A percentile compares a stretch with the other conserved stretches of the same genome.
Evolutionary conservation across 2,888 invertebrate species (phyloP).

Genomic region (Coecobrya sp.): DNA sequence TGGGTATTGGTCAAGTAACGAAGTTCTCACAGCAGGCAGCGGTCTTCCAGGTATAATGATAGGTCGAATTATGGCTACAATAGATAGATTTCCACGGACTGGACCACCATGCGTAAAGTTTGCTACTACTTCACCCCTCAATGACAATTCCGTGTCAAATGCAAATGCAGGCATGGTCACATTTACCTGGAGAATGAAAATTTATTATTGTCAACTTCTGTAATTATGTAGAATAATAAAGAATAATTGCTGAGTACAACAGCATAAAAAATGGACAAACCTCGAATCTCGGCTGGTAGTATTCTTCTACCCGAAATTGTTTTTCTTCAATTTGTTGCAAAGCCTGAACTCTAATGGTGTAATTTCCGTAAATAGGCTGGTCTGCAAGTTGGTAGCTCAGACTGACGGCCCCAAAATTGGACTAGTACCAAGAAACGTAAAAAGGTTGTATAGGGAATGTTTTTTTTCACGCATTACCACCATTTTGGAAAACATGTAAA

Average conservation of each 20-base stretch:
- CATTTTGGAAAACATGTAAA: constrained; percentile 55
- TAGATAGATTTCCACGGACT: constrained; percentile 95
- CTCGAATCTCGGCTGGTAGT: constrained; percentile 98
- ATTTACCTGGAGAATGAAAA: constrained; percentile 90
- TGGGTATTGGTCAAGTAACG: constrained; percentile 61
- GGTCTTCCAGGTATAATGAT: constrained; percentile 87
- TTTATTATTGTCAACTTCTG: constrained; percentile 55
- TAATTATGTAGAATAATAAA: constrained; percentile 59
- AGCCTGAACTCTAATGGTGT: constrained; percentile 96
- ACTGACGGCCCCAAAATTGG: constrained; percentile 97
- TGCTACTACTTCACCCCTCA: constrained; percentile 96
- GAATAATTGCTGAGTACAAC: constrained; percentile 29
- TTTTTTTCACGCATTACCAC: constrained; percentile 5
- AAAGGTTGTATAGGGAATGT: constrained; percentile 19
- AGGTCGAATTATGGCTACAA: constrained; percentile 93
- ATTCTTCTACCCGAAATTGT: constrained; percentile 96
- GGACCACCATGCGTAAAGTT: constrained; percentile 98
- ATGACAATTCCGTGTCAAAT: constrained; percentile 94
- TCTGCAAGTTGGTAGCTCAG: constrained; percentile 96
- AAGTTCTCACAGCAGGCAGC: constrained; percentile 38
- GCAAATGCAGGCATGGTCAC: constrained; percentile 98
- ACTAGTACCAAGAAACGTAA: constrained; percentile 88
- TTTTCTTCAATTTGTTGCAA: constrained; percentile 96
- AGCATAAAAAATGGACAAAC: constrained; percentile 87
- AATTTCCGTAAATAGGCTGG: constrained; percentile 97